These are phyloP conservation scores for Caranx ignobilis DNA, from an alignment of 2,113 vertebrate species.

Conservation along the genomic window DNA sequence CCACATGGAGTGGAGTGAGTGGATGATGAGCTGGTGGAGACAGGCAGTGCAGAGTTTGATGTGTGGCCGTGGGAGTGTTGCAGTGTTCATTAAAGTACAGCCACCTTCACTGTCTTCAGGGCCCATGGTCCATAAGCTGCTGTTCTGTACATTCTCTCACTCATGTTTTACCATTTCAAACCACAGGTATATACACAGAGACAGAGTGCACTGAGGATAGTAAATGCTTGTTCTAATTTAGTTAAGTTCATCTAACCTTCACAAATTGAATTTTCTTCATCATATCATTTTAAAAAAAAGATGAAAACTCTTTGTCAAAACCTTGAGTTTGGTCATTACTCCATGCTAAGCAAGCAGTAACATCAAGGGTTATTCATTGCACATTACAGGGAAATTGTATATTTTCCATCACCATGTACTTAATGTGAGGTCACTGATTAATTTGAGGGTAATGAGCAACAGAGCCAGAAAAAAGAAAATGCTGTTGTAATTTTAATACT, in stretches of 20 bases:
- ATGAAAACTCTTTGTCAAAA: background rate
- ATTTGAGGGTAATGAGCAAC: slow-evolving; percentile 12
- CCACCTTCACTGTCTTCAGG: slow-evolving; percentile 19
- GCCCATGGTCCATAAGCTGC: too few relatives aligned
- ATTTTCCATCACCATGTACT: background rate
- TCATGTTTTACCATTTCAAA: background rate
- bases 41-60: slow-evolving; percentile 36
- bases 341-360: background rate
- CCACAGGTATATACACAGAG: background rate
- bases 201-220: background rate
- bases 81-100: slow-evolving; percentile 5
- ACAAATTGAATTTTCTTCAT: background rate
- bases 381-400: background rate
- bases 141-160: background rate
- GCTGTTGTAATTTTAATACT: slow-evolving; percentile 4
- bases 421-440: slow-evolving; percentile 8
- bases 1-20: slow-evolving; percentile 69
- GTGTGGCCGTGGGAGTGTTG: slow-evolving; percentile 28
- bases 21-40: slow-evolving; percentile 59
- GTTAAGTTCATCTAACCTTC: too few relatives aligned
- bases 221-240: too few relatives aligned
- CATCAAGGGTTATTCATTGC: slow-evolving; percentile 1
- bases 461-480: background rate
- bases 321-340: background rate
- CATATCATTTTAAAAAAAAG: background rate